Evolutionary conservation across 2,888 invertebrate species (phyloP).

Genomic region (Boloria euphrosyne): DNA sequence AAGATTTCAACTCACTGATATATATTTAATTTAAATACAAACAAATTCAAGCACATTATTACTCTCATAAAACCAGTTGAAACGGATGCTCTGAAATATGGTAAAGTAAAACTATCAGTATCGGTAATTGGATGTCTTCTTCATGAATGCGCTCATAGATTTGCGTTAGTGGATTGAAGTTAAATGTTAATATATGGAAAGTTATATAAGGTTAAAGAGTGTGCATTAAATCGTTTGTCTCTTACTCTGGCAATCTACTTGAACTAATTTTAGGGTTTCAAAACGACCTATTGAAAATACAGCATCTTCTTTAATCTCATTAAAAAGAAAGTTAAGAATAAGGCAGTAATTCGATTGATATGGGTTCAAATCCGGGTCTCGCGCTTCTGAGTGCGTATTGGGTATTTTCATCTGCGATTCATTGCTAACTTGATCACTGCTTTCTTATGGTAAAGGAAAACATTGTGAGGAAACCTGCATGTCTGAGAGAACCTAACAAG

Average conservation of each 20-base stretch:
- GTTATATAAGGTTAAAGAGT: constrained; percentile 17
- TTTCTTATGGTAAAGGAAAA: no score
- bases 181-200: constrained; percentile 17
- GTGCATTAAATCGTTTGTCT: background rate
- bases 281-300: background rate
- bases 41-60: constrained; percentile 25
- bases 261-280: background rate
- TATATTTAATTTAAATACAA: constrained; percentile 23
- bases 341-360: no score
- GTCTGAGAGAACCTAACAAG: no score
- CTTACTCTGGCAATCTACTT: background rate
- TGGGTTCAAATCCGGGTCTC: no score
- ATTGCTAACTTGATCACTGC: no score
- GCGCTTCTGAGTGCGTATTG: no score
- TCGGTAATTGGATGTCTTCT: constrained; percentile 37
- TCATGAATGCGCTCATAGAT: constrained; percentile 34
- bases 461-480: no score
- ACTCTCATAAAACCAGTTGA: constrained; percentile 23
- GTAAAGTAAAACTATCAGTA: constrained; percentile 30
- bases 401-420: no score
- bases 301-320: no score
- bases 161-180: constrained; percentile 19
- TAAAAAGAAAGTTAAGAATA: no score
- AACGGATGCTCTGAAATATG: constrained; percentile 30
- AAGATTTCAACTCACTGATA: constrained; percentile 21